A percentile compares a stretch with the other conserved stretches of the same genome.
phyloP scores from a whole-genome alignment of 2,888 invertebrate species.

The Calephelis perditalis region DNA sequence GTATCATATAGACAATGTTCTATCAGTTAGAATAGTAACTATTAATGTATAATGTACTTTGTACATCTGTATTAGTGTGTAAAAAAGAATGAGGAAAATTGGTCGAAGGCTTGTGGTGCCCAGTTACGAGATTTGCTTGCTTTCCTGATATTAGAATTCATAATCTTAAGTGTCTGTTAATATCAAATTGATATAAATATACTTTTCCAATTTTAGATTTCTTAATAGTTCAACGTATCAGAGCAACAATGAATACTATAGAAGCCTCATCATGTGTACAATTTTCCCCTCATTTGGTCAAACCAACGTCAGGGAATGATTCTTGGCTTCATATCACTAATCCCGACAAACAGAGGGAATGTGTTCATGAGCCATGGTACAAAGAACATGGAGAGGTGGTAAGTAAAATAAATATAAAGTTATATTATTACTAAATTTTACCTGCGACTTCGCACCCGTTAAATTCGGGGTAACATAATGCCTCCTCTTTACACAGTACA shows the following conservation, averaged over 20 bases:
- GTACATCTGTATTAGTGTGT: too few relatives aligned
- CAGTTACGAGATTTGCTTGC: too few relatives aligned
- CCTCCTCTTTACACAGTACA: too few relatives aligned
- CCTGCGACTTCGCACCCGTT: too few relatives aligned
- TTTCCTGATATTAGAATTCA: too few relatives aligned
- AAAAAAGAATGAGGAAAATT: too few relatives aligned
- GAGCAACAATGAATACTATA: constrained; percentile 38
- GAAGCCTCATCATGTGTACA: constrained; percentile 46
- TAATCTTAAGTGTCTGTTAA: too few relatives aligned
- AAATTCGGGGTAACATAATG: background rate
- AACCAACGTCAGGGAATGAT: constrained; percentile 16
- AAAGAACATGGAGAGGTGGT: constrained; percentile 41
- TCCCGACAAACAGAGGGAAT: constrained; percentile 39
- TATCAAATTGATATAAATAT: too few relatives aligned
- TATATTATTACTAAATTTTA: background rate
- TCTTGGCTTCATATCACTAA: constrained; percentile 50
- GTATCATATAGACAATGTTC: too few relatives aligned
- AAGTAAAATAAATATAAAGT: constrained; percentile 29
- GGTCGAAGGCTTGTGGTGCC: too few relatives aligned
- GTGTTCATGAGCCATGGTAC: constrained; percentile 38
- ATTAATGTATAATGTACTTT: too few relatives aligned
- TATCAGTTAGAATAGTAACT: too few relatives aligned
- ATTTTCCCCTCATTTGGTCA: constrained; percentile 34
- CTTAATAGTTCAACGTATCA: constrained; percentile 36
- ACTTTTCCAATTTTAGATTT: constrained; percentile 33